A percentile compares a stretch with the other conserved stretches of the same genome.
These are phyloP conservation scores for Semotilus atromaculatus DNA, from an alignment of 2,797 vertebrate species.

Conservation along the genomic window DNA sequence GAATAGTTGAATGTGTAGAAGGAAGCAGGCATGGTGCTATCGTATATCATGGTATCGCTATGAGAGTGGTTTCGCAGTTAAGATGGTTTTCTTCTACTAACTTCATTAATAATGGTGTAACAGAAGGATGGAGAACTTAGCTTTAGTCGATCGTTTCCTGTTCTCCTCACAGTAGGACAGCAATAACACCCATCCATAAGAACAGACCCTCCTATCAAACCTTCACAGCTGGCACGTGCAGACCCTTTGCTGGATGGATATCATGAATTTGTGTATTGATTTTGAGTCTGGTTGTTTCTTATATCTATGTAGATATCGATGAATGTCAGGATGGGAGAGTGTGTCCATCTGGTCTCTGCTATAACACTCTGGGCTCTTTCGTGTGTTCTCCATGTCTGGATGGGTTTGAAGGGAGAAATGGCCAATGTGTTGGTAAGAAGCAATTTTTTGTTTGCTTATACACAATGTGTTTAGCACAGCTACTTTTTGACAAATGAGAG, in stretches of 20 bases:
- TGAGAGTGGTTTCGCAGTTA: constrained; percentile 11
- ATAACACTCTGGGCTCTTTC: constrained; percentile 87
- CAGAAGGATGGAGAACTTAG: constrained; percentile 8
- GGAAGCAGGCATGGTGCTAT: not conserved
- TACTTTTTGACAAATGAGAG: constrained; percentile 12
- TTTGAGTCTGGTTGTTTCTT: not conserved
- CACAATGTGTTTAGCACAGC: constrained; percentile 9
- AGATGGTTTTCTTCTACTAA: constrained; percentile 27
- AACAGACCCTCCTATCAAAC: constrained; percentile 22
- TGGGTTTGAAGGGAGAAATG: constrained; percentile 87
- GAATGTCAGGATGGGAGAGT: constrained; percentile 81
- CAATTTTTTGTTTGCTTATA: not conserved
- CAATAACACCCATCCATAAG: constrained; percentile 48
- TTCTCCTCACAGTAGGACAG: constrained; percentile 40
- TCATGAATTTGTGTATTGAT: not conserved
- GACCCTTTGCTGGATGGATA: not conserved
- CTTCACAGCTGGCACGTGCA: not conserved
- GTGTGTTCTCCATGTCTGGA: constrained; percentile 85
- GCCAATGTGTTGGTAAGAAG: constrained; percentile 85
- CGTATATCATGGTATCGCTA: constrained; percentile 20
- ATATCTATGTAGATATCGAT: constrained; percentile 81
- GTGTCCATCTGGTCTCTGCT: constrained; percentile 88
- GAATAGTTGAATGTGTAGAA: constrained; percentile 8
- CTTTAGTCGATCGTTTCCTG: constrained; percentile 32
- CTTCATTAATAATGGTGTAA: constrained; percentile 45